Evolutionary conservation across 37 sponge, comb jelly and placozoan genomes (phyloP), one percentile per base, ranked within the genome.

Genomic region (Axinella damicornis): DNA sequence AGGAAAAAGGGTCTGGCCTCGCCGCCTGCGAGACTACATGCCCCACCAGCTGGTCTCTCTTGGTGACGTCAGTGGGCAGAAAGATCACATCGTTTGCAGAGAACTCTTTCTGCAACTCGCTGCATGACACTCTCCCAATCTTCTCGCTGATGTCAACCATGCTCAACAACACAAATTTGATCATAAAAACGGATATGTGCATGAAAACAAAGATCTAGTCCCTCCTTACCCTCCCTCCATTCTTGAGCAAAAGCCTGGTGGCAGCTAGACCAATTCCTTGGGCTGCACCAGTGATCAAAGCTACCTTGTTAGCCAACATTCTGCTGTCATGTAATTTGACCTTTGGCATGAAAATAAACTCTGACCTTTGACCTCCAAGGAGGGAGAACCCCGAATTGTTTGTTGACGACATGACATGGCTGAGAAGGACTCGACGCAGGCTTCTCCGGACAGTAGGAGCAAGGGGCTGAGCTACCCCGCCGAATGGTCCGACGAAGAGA

Each of bases 251-350:
- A 27, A 79, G 61, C 25, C 53, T 22, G 16, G 84, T 36, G 33
- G 80, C 79, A 13, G 94, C 90, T 21, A 89, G 88, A 1, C 94
- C 94, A 24, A 94, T 85, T 13, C 94, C 94, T 39, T 88, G 86
- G 5, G 94, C 94, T 28, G 80, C 94, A 16, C 94, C 94, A 39
- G 94, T 94, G 30, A 94, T 81, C 20, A 94, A 74, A 60, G 94
- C 94, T 33, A 90, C 90, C 53, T 69, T 77, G 16, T 53, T 77
- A 0, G 60, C 40, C 39, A 85, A 21, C 83, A 82, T 80, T 5
- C 21, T 56, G 34, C 27, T 41, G 46, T 9, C n/a, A n/a, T n/a
- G n/a, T n/a, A n/a, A n/a, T n/a, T n/a, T n/a, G n/a, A n/a, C n/a
- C n/a, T n/a, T n/a, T n/a, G n/a, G n/a, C n/a, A n/a, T n/a, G n/a